A percentile compares a stretch with the other conserved stretches of the same genome.
Evolutionary conservation across 1,140 invertebrate genomes (phyloP).

Genomic region (Sycophila sp.): DNA sequence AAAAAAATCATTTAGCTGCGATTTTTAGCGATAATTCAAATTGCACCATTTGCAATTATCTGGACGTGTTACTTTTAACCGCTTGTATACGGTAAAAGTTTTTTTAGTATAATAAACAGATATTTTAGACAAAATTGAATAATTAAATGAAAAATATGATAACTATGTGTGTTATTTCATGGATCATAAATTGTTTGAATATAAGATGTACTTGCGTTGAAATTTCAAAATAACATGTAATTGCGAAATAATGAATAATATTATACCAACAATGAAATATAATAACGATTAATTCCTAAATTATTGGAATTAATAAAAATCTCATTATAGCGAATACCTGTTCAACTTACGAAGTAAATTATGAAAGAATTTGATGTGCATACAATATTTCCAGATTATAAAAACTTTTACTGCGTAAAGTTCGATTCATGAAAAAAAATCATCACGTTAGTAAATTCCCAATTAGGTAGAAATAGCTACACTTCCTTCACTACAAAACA

Average conservation of each 20-base stretch:
- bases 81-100: neutral
- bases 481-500: constrained; percentile 41
- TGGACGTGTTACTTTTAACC: neutral
- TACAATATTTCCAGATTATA: constrained; percentile 29
- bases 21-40: neutral
- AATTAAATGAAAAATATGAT: neutral
- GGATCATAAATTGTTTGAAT: too few relatives aligned
- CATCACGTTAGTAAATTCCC: constrained; percentile 17
- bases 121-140: neutral
- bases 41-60: too few relatives aligned
- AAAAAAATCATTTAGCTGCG: neutral
- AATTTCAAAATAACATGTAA: too few relatives aligned
- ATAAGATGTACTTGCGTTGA: too few relatives aligned
- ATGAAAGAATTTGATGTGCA: constrained; percentile 28
- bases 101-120: neutral
- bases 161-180: too few relatives aligned
- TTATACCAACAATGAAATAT: too few relatives aligned
- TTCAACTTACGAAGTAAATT: too few relatives aligned
- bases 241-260: too few relatives aligned
- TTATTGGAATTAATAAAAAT: too few relatives aligned
- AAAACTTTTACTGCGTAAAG: constrained; percentile 16
- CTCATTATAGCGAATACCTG: too few relatives aligned
- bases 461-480: constrained; percentile 16
- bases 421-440: constrained; percentile 21
- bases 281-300: too few relatives aligned